Evolutionary conservation across 2,888 invertebrate genomes (phyloP).

Genomic region (Drosophila atripex): DNA sequence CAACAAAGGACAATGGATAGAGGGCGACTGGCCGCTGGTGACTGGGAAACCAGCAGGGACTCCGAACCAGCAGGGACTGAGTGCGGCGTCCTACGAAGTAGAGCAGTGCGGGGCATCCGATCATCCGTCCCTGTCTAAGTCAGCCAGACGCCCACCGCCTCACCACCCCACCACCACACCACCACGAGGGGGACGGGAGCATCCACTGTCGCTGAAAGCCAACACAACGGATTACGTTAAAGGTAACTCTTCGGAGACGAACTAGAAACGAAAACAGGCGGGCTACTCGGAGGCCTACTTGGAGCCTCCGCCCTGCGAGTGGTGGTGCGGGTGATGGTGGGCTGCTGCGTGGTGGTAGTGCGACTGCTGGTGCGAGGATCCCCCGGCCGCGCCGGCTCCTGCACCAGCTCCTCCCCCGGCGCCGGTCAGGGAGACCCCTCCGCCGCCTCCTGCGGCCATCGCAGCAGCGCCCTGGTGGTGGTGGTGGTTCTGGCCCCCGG

Average conservation of each 20-base stretch:
- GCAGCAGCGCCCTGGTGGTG: conserved; percentile 29
- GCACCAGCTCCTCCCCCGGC: conserved; percentile 1
- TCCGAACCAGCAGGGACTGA: conserved; percentile 8
- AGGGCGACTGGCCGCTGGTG: too few species aligned
- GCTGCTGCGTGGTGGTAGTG: conserved; percentile 58
- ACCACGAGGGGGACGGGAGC: conserved; percentile 42
- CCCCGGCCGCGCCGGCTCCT: background rate
- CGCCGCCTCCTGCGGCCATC: conserved; percentile 7
- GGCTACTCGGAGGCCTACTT: conserved; percentile 41
- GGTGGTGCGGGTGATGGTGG: conserved; percentile 45
- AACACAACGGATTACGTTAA: background rate
- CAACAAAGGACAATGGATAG: conserved; percentile 15
- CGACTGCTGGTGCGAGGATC: conserved; percentile 53
- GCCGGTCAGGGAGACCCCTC: conserved; percentile 8
- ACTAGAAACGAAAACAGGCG: background rate
- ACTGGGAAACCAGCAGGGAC: too few species aligned
- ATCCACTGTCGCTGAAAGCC: conserved; percentile 14
- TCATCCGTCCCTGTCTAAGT: background rate
- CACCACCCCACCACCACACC: background rate
- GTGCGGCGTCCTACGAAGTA: conserved; percentile 7
- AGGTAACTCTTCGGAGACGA: conserved; percentile 20
- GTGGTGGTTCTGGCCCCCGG: conserved; percentile 28
- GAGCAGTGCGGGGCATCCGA: background rate
- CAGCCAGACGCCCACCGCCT: too few species aligned
- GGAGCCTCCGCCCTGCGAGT: conserved; percentile 37